Percentiles rank a stretch among this genome's conserved stretches.
phyloP scores from a whole-genome alignment of 2,888 invertebrate species.

The Chrysolina haemoptera region DNA sequence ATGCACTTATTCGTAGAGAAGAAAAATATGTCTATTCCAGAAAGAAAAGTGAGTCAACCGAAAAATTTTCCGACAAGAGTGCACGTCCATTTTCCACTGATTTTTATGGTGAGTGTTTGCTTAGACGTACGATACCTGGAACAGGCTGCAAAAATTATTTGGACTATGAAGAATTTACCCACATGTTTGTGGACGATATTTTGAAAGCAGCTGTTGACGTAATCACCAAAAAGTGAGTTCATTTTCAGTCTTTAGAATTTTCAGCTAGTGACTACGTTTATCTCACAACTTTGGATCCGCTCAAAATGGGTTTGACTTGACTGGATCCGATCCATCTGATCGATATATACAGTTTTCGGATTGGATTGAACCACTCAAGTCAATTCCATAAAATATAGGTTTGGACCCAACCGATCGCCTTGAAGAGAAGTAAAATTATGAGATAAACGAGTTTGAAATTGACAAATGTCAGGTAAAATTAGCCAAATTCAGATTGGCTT shows the following conservation, averaged over 20 bases:
- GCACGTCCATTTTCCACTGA: not conserved
- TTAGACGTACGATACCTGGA: slow-evolving; percentile 2
- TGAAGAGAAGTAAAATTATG: too few species aligned
- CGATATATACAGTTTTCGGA: too few species aligned
- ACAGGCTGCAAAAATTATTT: slow-evolving; percentile 22
- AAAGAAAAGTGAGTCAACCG: not conserved
- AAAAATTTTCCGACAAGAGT: not conserved
- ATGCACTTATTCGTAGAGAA: not conserved
- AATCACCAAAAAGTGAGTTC: slow-evolving; percentile 24
- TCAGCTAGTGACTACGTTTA: too few species aligned
- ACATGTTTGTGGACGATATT: slow-evolving; percentile 35
- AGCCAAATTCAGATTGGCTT: too few species aligned
- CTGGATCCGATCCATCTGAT: too few species aligned
- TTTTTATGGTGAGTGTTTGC: not conserved
- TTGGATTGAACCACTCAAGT: too few species aligned
- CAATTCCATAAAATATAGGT: too few species aligned
- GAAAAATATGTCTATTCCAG: not conserved
- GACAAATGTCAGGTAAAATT: too few species aligned
- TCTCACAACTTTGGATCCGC: too few species aligned
- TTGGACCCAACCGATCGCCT: too few species aligned
- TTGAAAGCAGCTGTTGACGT: slow-evolving; percentile 31
- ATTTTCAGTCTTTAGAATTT: not conserved
- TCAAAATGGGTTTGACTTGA: too few species aligned
- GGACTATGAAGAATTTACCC: slow-evolving; percentile 30
- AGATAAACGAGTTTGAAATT: too few species aligned